Percentiles rank a stretch among this genome's conserved stretches.
These are phyloP conservation scores for Drosophila putrida DNA, from an alignment of 2,888 invertebrate genomes.

Conservation along the genomic window DNA sequence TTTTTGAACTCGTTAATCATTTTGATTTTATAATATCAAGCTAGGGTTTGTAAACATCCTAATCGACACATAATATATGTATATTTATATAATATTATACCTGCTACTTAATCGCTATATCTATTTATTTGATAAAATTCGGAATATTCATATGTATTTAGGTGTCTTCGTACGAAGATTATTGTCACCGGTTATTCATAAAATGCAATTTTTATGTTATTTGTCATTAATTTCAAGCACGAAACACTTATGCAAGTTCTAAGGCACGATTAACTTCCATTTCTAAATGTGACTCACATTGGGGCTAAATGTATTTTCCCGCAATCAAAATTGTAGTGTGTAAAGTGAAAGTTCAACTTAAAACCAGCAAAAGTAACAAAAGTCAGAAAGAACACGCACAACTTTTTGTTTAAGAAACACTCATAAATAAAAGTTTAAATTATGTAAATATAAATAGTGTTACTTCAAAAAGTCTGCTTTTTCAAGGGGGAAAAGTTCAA, in stretches of 20 bases:
- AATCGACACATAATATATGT: slow-evolving; percentile 6
- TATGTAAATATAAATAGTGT: slow-evolving; percentile 6
- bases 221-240: slow-evolving; percentile 20
- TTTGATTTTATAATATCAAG: background rate
- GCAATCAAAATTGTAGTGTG: background rate
- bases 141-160: background rate
- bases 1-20: background rate
- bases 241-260: slow-evolving; percentile 4
- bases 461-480: background rate
- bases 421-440: background rate
- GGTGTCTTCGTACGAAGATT: slow-evolving; percentile 21
- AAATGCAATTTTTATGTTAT: slow-evolving; percentile 8
- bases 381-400: background rate
- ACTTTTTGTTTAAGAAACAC: background rate
- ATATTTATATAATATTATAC: background rate
- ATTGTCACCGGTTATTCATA: slow-evolving; percentile 38
- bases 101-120: slow-evolving; percentile 9
- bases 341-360: slow-evolving; percentile 12
- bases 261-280: slow-evolving; percentile 44
- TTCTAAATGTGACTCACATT: slow-evolving; percentile 28
- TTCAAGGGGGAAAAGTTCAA: background rate
- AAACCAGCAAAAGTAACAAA: slow-evolving; percentile 3
- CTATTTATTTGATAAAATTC: slow-evolving; percentile 24
- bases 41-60: background rate
- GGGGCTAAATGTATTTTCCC: slow-evolving; percentile 13